phyloP scores from a whole-genome alignment of 2,113 vertebrate genomes.

The Pungitius pungitius region DNA sequence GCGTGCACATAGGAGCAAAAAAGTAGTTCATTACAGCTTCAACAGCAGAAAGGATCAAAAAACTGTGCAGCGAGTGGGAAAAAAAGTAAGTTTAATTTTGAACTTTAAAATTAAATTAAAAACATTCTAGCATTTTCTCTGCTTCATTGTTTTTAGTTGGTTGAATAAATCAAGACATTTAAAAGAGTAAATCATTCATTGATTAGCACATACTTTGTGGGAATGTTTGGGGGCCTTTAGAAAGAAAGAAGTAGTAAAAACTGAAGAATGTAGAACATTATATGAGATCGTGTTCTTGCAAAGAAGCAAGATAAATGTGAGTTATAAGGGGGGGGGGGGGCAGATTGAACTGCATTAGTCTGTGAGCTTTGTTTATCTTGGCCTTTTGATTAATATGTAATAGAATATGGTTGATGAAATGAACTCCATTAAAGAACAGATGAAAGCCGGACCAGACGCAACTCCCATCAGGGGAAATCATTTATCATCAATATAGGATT shows the following conservation, averaged over 20 bases:
- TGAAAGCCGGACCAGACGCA: background rate
- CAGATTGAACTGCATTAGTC: background rate
- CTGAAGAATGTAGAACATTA: background rate
- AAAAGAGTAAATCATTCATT: background rate
- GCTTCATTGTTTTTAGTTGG: background rate
- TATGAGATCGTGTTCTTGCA: background rate
- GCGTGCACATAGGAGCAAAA: background rate
- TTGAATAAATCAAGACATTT: background rate
- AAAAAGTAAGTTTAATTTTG: no score
- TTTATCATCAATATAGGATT: no score
- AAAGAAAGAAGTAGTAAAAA: no score
- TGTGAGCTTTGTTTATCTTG: background rate
- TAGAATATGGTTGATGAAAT: background rate
- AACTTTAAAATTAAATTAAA: no score
- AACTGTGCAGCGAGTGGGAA: background rate
- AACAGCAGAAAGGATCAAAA: no score
- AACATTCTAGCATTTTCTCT: no score
- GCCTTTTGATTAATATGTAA: background rate
- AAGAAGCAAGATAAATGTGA: background rate
- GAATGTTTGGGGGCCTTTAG: no score
- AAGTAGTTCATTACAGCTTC: conserved; percentile 2
- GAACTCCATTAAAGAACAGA: background rate
- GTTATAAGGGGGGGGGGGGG: background rate
- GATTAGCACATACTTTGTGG: background rate
- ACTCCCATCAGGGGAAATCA: background rate